These are phyloP conservation scores for Drosophila pachea DNA, from an alignment of 1,140 invertebrate genomes.

Conservation along the genomic window DNA sequence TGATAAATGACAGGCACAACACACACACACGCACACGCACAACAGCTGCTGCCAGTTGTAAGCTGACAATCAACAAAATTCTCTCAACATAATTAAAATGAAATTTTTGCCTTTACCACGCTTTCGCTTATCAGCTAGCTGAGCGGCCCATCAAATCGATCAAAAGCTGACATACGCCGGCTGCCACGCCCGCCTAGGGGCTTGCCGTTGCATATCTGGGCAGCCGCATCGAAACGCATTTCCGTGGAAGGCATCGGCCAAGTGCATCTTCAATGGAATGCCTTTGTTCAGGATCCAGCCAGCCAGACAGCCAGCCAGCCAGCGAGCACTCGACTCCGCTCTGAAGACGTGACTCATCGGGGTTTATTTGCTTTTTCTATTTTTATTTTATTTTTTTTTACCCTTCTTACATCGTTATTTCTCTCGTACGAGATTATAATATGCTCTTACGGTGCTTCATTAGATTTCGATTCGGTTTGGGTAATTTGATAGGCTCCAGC, in stretches of 20 bases:
- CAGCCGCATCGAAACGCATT: slow-evolving; percentile 43
- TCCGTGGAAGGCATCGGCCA: slow-evolving; percentile 23
- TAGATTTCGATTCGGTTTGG: slow-evolving; percentile 39
- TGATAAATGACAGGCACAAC: slow-evolving; percentile 66
- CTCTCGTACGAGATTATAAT: slow-evolving; percentile 30
- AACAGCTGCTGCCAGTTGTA: slow-evolving; percentile 14
- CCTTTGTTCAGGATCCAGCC: slow-evolving; percentile 49
- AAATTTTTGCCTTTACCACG: slow-evolving; percentile 46
- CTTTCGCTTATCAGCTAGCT: slow-evolving; percentile 71
- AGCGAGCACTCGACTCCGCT: slow-evolving; percentile 21
- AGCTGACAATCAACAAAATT: slow-evolving; percentile 34
- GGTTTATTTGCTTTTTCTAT: slow-evolving; percentile 21
- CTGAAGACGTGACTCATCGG: slow-evolving; percentile 56
- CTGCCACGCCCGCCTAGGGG: neutral
- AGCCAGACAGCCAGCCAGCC: neutral
- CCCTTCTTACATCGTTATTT: neutral
- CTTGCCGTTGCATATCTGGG: slow-evolving; percentile 1
- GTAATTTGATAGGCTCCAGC: slow-evolving; percentile 53
- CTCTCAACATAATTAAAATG: slow-evolving; percentile 57
- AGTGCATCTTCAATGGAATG: slow-evolving; percentile 70
- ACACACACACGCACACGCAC: slow-evolving; percentile 20
- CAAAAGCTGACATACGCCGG: slow-evolving; percentile 48
- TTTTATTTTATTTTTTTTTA: neutral
- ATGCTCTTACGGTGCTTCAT: slow-evolving; percentile 51
- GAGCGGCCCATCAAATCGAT: slow-evolving; percentile 56